These are phyloP conservation scores for Drosophila bipectinata DNA, from an alignment of 1,140 invertebrate species.

Conservation along the genomic window DNA sequence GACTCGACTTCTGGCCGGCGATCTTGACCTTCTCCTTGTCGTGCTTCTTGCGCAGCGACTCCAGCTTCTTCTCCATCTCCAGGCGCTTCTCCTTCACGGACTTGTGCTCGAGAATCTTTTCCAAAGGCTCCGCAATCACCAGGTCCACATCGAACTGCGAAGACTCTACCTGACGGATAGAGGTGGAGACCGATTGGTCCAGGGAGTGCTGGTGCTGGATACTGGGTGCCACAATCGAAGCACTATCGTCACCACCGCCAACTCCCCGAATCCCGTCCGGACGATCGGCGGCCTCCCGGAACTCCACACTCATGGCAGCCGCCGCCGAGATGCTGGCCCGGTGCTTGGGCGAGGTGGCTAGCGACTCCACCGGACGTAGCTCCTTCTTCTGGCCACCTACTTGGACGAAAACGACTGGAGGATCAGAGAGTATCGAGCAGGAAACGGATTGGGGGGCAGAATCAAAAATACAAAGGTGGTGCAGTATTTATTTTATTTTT, in stretches of 20 bases:
- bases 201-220: slow-evolving; percentile 82
- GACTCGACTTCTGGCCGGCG: slow-evolving; percentile 85
- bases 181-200: slow-evolving; percentile 70
- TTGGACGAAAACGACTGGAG: slow-evolving; percentile 84
- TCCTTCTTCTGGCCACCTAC: slow-evolving; percentile 84
- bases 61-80: slow-evolving; percentile 95
- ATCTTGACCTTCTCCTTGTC: slow-evolving; percentile 90
- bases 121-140: slow-evolving; percentile 90
- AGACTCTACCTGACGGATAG: slow-evolving; percentile 76
- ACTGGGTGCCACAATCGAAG: slow-evolving; percentile 42
- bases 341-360: slow-evolving; percentile 83
- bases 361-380: slow-evolving; percentile 72
- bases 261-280: slow-evolving; percentile 35
- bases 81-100: slow-evolving; percentile 91
- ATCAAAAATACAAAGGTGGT: slow-evolving; percentile 1
- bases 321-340: slow-evolving; percentile 81
- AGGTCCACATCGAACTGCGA: slow-evolving; percentile 85
- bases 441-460: slow-evolving; percentile 8
- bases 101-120: slow-evolving; percentile 92
- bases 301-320: slow-evolving; percentile 71
- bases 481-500: slow-evolving; percentile 14
- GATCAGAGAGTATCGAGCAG: slow-evolving; percentile 67
- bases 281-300: slow-evolving; percentile 41
- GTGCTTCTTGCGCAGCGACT: slow-evolving; percentile 92
- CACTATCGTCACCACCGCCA: slow-evolving; percentile 38